phyloP scores from a whole-genome alignment of 2,113 vertebrate genomes.

The Ammodytes dubius region DNA sequence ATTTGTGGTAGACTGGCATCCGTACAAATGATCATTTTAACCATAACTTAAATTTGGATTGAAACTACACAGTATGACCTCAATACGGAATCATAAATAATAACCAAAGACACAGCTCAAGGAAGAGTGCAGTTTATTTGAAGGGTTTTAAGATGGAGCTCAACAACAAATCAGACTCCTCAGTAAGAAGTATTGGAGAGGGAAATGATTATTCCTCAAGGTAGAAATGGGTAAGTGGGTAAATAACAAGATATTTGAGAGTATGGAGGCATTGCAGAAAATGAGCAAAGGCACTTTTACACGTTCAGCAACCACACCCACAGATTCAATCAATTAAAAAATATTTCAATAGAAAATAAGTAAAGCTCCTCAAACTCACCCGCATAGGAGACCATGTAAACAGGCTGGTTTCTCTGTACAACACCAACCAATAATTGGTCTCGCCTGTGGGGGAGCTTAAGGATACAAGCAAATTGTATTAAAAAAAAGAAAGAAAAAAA shows the following conservation, averaged over 20 bases:
- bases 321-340: slow-evolving; percentile 22
- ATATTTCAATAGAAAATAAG: background rate
- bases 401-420: slow-evolving; percentile 97
- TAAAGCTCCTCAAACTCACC: background rate
- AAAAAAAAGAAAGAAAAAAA: slow-evolving; percentile 36
- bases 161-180: slow-evolving; percentile 26
- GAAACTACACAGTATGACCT: background rate
- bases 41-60: background rate
- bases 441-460: slow-evolving; percentile 8
- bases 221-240: background rate
- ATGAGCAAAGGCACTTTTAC: slow-evolving; percentile 88
- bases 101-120: slow-evolving; percentile 3
- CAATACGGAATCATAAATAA: background rate
- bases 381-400: slow-evolving; percentile 87
- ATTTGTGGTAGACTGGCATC: background rate
- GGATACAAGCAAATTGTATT: slow-evolving; percentile 18
- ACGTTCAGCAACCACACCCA: slow-evolving; percentile 79
- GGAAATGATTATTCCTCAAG: background rate
- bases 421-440: slow-evolving; percentile 88
- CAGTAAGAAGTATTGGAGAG: background rate
- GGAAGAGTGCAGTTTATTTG: slow-evolving; percentile 64
- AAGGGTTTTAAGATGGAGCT: slow-evolving; percentile 49
- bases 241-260: background rate
- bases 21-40: background rate
- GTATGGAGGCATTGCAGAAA: slow-evolving; percentile 26